A percentile compares a stretch with the other conserved stretches of the same genome.
phyloP scores from a whole-genome alignment of 2,888 invertebrate genomes.

The Clostera curtula region DNA sequence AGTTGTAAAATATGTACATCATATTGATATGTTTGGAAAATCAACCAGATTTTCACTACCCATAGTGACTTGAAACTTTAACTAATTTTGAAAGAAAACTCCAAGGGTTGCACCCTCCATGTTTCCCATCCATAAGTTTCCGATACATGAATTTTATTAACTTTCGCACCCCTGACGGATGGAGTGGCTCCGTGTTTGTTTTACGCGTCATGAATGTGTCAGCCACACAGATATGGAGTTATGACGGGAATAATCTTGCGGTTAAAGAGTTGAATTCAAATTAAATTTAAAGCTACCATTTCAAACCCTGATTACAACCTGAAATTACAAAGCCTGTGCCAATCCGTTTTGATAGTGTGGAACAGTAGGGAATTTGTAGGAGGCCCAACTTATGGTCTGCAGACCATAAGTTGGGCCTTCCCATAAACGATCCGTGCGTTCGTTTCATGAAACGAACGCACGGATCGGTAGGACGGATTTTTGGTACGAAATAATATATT shows the following conservation, averaged over 20 bases:
- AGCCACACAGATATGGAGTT: constrained; percentile 43
- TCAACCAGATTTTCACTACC: constrained; percentile 25
- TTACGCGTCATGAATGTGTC: constrained; percentile 67
- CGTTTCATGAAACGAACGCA: too few species aligned
- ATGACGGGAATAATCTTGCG: constrained; percentile 22
- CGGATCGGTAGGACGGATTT: too few species aligned
- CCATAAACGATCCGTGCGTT: too few species aligned
- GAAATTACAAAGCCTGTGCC: too few species aligned
- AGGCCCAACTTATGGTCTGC: too few species aligned
- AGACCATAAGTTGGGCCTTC: too few species aligned
- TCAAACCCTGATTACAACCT: neutral
- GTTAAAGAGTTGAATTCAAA: constrained; percentile 12
- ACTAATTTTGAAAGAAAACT: constrained; percentile 38
- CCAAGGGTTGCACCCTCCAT: constrained; percentile 59
- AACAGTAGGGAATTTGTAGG: too few species aligned
- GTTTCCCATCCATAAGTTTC: constrained; percentile 71
- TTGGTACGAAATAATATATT: too few species aligned
- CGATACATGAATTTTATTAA: constrained; percentile 76
- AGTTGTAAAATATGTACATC: too few species aligned
- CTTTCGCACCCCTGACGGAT: constrained; percentile 47
- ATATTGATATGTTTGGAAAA: constrained; percentile 21
- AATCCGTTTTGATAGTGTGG: too few species aligned
- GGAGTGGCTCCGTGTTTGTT: constrained; percentile 65
- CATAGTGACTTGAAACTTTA: constrained; percentile 28
- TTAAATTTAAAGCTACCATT: neutral